Base-by-base conservation (phyloP, 2,888 invertebrate species). In the Torymus aiolomorphi region DNA sequence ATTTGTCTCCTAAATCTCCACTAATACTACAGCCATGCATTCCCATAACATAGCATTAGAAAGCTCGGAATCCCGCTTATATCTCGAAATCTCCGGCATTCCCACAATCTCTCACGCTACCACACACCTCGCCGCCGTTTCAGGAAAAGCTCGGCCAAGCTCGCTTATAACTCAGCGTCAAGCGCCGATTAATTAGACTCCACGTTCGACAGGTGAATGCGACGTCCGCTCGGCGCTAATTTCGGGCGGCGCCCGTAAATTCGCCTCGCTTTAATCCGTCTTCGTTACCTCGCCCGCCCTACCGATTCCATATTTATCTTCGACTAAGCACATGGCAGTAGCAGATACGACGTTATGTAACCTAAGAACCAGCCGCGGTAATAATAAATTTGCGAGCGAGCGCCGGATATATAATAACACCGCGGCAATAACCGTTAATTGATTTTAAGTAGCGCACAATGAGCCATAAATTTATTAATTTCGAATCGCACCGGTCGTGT, bases 381-480 rank as follows among this genome's bases (percentile, higher is more conserved):
- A 10, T 42, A 42, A n/a, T n/a, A n/a, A n/a, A 42, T 8, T 10
- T 1, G 42, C 8, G 8, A 42, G 8, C 8, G 8, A 62, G 52
- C 72, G 16, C 4, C 65, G 62, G n/a, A 65, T 66, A 51, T 56
- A 14, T 42, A 74, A 74, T 66, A 66, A 42, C 49, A 49, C 2
- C 11, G 20, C 16, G 14, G 14, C 42, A 42, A 42, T 8, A 42
- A 31, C 20, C 72, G 66, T 66, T 79, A 79, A 75, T 71, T 79
- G 70, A 79, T 75, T 79, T 70, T 70, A 70, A 75, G 52, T 65
- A 52, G 31, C 52, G 63, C 52, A 76, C 76, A 80, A 80, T 76
- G 63, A 62, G 57, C 62, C n/a, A 57, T 59, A 69, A 76, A 80
- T 73, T 76, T 71, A 76, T 80, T 66, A 72, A 78, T 78, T 67